phyloP scores from a whole-genome alignment of 2,797 vertebrate species.

The Gambusia yucatana region DNA sequence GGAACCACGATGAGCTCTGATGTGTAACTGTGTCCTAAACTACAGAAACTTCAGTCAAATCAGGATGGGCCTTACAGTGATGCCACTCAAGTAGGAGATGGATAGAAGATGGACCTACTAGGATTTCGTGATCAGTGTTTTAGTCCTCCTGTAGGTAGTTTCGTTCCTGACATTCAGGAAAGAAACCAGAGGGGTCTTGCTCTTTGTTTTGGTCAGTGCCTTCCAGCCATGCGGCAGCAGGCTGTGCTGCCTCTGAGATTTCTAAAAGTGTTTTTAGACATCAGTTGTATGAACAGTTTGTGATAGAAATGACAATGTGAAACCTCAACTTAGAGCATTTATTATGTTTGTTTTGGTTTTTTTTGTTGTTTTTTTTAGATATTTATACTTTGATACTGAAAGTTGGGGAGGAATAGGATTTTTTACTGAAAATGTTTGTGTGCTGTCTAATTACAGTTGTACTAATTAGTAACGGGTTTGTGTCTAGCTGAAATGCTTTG shows the following conservation, averaged over 20 bases:
- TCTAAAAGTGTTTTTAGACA: constrained; percentile 29
- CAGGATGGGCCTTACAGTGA: constrained; percentile 30
- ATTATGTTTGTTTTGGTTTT: constrained; percentile 22
- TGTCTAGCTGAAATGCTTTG: constrained; percentile 34
- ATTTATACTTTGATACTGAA: constrained; percentile 66
- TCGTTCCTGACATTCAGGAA: constrained; percentile 78
- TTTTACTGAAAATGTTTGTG: constrained; percentile 31
- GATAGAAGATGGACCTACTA: constrained; percentile 24
- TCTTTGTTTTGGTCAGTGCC: constrained; percentile 59
- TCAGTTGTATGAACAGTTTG: constrained; percentile 44
- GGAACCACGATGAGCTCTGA: constrained; percentile 95
- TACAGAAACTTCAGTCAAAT: constrained; percentile 26
- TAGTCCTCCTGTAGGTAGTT: constrained; percentile 18
- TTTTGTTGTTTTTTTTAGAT: constrained; percentile 60
- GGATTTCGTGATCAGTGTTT: constrained; percentile 31
- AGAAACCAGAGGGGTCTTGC: constrained; percentile 36
- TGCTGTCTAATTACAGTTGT: constrained; percentile 28
- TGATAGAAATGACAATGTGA: constrained; percentile 65
- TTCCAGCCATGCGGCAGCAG: constrained; percentile 43
- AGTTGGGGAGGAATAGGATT: constrained; percentile 31
- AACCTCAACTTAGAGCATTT: constrained; percentile 55
- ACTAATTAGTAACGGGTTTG: constrained; percentile 28
- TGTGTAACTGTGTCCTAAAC: constrained; percentile 9
- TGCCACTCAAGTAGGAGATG: constrained; percentile 26
- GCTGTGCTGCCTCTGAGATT: constrained; percentile 57